Evolutionary conservation across 2,113 vertebrate species (phyloP).

Genomic region (Rhizomys pruinosus): DNA sequence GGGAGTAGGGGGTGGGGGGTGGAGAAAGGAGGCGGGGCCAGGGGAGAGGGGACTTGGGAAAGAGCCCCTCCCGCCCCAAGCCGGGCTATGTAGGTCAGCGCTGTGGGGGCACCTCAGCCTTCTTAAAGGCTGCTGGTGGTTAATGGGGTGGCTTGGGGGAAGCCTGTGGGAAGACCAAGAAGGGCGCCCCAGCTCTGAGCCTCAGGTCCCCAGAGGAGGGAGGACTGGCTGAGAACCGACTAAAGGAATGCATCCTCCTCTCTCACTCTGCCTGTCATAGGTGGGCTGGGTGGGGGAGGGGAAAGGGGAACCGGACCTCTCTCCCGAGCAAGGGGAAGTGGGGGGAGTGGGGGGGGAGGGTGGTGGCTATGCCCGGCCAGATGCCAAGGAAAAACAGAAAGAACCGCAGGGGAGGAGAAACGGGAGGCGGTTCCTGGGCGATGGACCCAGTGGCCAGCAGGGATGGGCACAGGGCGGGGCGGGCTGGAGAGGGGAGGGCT

Average conservation of each 20-base stretch:
- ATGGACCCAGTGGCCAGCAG: constrained; percentile 74
- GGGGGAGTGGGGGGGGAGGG: constrained; percentile 37
- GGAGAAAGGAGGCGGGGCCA: constrained; percentile 53
- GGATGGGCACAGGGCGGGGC: constrained; percentile 79
- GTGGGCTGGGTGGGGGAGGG: constrained; percentile 42
- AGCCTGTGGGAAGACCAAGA: constrained; percentile 33
- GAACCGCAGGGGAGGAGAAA: constrained; percentile 83
- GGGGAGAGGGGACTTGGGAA: constrained; percentile 64
- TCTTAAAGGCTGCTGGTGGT: constrained; percentile 28
- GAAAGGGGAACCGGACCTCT: constrained; percentile 54
- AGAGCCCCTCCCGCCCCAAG: constrained; percentile 69
- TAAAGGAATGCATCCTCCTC: constrained; percentile 70
- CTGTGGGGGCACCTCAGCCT: constrained; percentile 68
- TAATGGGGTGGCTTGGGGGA: constrained; percentile 45
- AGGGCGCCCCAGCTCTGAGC: background rate
- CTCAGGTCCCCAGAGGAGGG: constrained; percentile 45
- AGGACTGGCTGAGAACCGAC: constrained; percentile 38
- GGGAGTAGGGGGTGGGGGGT: background rate
- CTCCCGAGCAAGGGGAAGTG: constrained; percentile 53
- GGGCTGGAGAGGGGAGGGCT: constrained; percentile 65
- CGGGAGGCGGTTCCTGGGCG: constrained; percentile 72
- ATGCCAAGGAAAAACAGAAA: constrained; percentile 77
- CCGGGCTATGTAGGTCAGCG: constrained; percentile 81
- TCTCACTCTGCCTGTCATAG: background rate
- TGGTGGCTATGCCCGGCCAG: constrained; percentile 77